A percentile compares a stretch with the other conserved stretches of the same genome.
Evolutionary conservation across 2,113 vertebrate species (phyloP).

Genomic region (Falcunculus frontatus): DNA sequence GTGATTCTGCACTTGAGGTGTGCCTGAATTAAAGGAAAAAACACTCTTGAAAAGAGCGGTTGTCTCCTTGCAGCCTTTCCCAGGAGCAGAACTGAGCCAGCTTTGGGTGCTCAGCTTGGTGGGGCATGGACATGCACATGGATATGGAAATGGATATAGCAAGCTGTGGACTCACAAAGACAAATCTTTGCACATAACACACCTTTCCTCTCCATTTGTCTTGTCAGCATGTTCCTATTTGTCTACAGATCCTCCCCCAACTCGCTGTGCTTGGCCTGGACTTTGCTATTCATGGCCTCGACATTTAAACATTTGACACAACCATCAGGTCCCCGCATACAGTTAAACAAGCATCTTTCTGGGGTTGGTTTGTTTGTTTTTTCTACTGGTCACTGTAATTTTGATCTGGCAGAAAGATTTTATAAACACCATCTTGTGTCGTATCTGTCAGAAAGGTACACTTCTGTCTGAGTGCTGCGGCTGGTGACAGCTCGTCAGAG

Average conservation of each 20-base stretch:
- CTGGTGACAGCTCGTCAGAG: background rate
- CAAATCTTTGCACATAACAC: background rate
- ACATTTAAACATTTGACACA: background rate
- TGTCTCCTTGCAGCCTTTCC: background rate
- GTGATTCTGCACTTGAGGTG: background rate
- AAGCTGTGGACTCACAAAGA: background rate
- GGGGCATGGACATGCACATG: no score
- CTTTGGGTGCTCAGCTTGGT: background rate
- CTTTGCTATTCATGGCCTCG: background rate
- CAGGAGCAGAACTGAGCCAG: background rate
- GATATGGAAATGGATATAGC: background rate
- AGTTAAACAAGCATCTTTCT: background rate
- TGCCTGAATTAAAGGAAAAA: background rate
- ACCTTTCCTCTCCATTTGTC: background rate
- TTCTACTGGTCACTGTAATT: background rate
- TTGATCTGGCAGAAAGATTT: background rate
- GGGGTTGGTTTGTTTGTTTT: background rate
- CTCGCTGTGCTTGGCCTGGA: background rate
- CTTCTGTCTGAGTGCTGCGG: background rate
- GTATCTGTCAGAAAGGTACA: background rate
- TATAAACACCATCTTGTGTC: background rate
- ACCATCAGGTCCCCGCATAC: background rate
- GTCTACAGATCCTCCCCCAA: background rate
- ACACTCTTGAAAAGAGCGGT: fast-evolving
- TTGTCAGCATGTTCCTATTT: background rate